Conservation (phyloP, 2,113 vertebrate genomes). For the Rhadina sibilatrix region DNA sequence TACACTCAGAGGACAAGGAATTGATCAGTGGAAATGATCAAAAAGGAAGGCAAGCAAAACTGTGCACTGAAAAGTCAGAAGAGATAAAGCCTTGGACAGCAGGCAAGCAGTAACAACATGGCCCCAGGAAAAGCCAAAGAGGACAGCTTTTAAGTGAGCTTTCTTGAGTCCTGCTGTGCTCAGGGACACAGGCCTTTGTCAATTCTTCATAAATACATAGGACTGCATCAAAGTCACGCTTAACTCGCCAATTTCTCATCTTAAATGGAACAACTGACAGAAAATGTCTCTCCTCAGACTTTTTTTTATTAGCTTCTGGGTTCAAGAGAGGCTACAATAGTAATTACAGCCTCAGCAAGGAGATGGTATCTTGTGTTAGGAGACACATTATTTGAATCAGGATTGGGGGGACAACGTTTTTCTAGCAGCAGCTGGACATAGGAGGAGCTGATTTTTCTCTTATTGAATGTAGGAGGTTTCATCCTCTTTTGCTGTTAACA, state of each 20-base stretch:
- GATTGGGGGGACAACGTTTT: background rate
- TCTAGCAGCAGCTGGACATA: background rate
- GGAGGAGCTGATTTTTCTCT: background rate
- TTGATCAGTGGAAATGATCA: background rate
- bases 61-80: background rate
- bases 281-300: background rate
- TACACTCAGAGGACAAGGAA: background rate
- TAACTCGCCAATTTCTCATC: background rate
- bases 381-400: background rate
- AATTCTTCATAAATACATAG: background rate
- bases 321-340: background rate
- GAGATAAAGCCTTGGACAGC: background rate
- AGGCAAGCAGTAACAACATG: background rate
- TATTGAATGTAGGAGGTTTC: background rate
- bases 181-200: background rate
- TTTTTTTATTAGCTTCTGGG: conserved; percentile 2
- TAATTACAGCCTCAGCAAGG: background rate
- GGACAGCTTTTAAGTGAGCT: background rate
- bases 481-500: background rate
- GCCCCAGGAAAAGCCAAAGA: background rate
- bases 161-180: background rate
- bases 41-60: background rate
- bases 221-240: background rate
- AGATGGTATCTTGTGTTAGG: background rate
- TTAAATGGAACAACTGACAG: background rate